Evolutionary conservation across 2,888 invertebrate species (phyloP).

Genomic region (Nomada fucata): DNA sequence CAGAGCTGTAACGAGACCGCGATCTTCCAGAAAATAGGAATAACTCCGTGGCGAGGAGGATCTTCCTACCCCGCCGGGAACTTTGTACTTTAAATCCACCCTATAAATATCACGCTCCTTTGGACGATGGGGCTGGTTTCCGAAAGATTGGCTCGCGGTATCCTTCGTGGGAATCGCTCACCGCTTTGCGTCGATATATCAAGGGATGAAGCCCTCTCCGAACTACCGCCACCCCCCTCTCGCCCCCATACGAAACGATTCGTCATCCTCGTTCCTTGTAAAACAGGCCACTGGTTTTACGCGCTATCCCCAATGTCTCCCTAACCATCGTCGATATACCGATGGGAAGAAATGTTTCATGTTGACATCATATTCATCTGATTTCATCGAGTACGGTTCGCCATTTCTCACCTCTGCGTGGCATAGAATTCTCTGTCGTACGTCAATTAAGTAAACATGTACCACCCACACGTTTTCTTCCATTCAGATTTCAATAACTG

Average conservation of each 20-base stretch:
- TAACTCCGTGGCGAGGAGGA: conserved; percentile 55
- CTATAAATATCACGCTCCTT: conserved; percentile 84
- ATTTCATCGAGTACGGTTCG: neutral
- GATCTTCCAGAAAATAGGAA: conserved; percentile 80
- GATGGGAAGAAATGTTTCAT: conserved; percentile 50
- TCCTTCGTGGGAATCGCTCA: conserved; percentile 81
- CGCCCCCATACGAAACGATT: conserved; percentile 76
- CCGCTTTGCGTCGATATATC: conserved; percentile 79
- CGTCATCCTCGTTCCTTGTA: conserved; percentile 79
- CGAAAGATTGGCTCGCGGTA: conserved; percentile 84
- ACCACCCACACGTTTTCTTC: too few relatives aligned
- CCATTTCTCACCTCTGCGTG: neutral
- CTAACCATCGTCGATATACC: conserved; percentile 66
- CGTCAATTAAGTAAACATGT: neutral
- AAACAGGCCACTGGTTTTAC: conserved; percentile 77
- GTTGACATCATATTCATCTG: neutral
- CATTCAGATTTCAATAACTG: too few relatives aligned
- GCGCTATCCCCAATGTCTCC: conserved; percentile 56
- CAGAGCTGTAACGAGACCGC: conserved; percentile 45
- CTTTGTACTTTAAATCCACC: conserved; percentile 84
- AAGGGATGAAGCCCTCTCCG: conserved; percentile 80
- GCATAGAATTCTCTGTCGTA: neutral
- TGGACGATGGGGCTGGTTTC: conserved; percentile 83
- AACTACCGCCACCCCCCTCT: conserved; percentile 66
- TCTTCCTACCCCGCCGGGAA: conserved; percentile 70